Evolutionary conservation across 2,888 invertebrate genomes (phyloP).

Genomic region (Anarsia innoxiella): DNA sequence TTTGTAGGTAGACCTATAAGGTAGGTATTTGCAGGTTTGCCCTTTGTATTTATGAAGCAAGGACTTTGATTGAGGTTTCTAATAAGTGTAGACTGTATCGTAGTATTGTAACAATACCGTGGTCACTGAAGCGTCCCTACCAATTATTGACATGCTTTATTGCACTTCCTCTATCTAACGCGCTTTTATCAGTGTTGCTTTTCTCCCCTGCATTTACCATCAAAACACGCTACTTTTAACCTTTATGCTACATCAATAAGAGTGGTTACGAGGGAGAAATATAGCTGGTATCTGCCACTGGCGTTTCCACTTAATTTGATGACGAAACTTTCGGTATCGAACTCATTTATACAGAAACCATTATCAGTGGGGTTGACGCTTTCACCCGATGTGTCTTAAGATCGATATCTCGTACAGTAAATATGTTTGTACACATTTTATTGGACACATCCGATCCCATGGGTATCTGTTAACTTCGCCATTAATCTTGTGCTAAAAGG

Average conservation of each 20-base stretch:
- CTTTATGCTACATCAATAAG: no score
- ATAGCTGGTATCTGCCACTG: no score
- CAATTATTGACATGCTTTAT: constrained; percentile 68
- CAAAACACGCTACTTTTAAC: no score
- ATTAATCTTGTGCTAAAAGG: constrained; percentile 30
- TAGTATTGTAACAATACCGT: neutral
- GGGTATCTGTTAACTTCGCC: constrained; percentile 29
- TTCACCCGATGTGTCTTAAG: constrained; percentile 21
- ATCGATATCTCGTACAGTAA: constrained; percentile 37
- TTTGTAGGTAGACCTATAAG: no score
- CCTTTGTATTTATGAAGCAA: no score
- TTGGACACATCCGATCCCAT: constrained; percentile 25
- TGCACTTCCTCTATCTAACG: constrained; percentile 44
- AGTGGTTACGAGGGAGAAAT: no score
- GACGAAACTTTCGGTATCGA: constrained; percentile 60
- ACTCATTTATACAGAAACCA: constrained; percentile 55
- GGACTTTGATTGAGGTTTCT: no score
- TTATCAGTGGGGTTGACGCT: constrained; percentile 50
- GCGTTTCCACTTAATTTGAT: constrained; percentile 66
- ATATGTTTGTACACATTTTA: constrained; percentile 35
- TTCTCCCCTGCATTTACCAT: no score
- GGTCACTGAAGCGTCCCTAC: constrained; percentile 48
- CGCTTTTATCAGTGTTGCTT: constrained; percentile 62
- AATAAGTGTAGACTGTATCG: no score
- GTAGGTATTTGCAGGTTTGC: no score